Evolutionary conservation across 2,797 vertebrate genomes (phyloP).

Genomic region (Lepidocolaptes lacrymiger): DNA sequence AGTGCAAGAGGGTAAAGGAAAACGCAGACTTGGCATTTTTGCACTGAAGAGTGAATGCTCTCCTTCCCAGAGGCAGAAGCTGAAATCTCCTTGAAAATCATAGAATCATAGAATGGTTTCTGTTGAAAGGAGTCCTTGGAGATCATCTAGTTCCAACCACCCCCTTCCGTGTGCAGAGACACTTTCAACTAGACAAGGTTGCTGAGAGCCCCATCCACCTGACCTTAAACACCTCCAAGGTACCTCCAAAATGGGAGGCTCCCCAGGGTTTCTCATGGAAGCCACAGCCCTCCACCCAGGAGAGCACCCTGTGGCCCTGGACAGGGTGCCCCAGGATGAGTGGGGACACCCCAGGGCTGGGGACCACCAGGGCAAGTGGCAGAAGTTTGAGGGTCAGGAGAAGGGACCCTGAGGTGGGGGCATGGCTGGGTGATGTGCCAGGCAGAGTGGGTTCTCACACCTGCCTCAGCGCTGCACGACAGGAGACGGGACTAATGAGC

Average conservation of each 20-base stretch:
- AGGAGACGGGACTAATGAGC: neutral
- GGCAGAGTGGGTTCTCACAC: neutral
- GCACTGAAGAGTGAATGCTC: neutral
- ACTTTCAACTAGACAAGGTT: neutral
- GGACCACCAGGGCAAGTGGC: neutral
- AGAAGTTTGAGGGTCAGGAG: neutral
- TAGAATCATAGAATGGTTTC: neutral
- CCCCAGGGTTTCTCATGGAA: neutral
- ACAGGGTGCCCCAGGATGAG: neutral
- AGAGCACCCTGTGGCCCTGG: neutral
- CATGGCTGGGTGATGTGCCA: rapidly evolving
- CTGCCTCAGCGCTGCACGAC: rapidly evolving
- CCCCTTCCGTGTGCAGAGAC: neutral
- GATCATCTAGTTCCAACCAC: neutral
- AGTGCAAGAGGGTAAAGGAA: neutral
- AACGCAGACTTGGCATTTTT: neutral
- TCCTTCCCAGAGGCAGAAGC: neutral
- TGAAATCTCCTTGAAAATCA: neutral
- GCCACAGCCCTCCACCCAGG: neutral
- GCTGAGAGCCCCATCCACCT: neutral
- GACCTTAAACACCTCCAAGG: neutral
- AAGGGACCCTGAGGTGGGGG: rapidly evolving
- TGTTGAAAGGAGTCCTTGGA: neutral
- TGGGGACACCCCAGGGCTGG: neutral
- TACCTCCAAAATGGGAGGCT: neutral